A percentile compares a stretch with the other conserved stretches of the same genome.
Evolutionary conservation across 2,888 invertebrate genomes (phyloP).

Genomic region (Meta bourneti): DNA sequence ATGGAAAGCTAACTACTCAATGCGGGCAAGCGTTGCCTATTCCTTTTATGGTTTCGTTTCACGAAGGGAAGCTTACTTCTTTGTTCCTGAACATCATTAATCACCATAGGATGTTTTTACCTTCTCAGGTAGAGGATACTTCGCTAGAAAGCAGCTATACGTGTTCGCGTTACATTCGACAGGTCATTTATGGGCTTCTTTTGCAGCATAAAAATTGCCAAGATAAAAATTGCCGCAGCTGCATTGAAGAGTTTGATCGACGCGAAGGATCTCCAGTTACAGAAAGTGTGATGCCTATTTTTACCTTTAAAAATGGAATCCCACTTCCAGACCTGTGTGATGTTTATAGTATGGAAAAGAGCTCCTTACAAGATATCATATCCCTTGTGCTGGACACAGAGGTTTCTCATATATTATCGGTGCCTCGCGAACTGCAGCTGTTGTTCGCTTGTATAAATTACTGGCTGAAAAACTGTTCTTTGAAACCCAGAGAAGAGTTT

Average conservation of each 20-base stretch:
- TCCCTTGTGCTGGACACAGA: slow-evolving; percentile 15
- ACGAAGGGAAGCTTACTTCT: slow-evolving; percentile 85
- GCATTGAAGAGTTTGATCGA: slow-evolving; percentile 64
- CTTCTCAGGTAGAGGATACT: slow-evolving; percentile 79
- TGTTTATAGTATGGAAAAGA: slow-evolving; percentile 17
- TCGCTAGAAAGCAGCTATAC: slow-evolving; percentile 78
- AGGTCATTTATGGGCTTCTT: slow-evolving; percentile 79
- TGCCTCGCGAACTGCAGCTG: slow-evolving; percentile 49
- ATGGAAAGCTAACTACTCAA: slow-evolving; percentile 69
- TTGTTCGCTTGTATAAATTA: slow-evolving; percentile 41
- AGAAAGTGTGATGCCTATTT: slow-evolving; percentile 39
- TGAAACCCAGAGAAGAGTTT: slow-evolving; percentile 48
- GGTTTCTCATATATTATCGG: neutral
- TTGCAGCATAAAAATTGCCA: slow-evolving; percentile 20
- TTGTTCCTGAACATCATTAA: slow-evolving; percentile 83
- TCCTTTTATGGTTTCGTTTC: slow-evolving; percentile 86
- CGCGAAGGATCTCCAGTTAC: neutral
- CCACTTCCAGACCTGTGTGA: slow-evolving; percentile 35
- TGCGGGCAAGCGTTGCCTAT: slow-evolving; percentile 81
- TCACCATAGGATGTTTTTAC: slow-evolving; percentile 79
- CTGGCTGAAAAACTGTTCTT: slow-evolving; percentile 47
- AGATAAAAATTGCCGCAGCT: slow-evolving; percentile 6
- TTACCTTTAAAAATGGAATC: slow-evolving; percentile 1
- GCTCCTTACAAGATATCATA: slow-evolving; percentile 7
- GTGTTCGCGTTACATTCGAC: slow-evolving; percentile 79